Percentiles rank a stretch among this genome's conserved stretches.
Evolutionary conservation across 2,797 vertebrate species (phyloP).

Genomic region (Carduelis carduelis): DNA sequence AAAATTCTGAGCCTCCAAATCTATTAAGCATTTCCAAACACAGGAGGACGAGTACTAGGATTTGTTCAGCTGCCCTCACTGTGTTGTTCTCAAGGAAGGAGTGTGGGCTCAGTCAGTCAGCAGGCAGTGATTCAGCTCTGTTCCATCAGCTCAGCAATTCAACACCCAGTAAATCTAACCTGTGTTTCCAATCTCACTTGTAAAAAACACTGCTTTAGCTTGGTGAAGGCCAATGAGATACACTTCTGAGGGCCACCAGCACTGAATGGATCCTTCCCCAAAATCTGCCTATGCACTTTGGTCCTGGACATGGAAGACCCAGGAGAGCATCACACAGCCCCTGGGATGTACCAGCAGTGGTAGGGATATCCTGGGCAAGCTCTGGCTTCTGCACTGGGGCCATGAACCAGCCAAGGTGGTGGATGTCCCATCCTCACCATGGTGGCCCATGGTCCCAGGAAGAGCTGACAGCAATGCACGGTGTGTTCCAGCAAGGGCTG

Average conservation of each 20-base stretch:
- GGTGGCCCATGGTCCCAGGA: fast-evolving
- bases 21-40: slow-evolving; percentile 21
- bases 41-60: background rate
- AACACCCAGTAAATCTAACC: background rate
- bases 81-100: fast-evolving
- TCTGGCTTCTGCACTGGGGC: background rate
- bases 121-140: fast-evolving
- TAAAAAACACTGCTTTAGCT: background rate
- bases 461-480: fast-evolving
- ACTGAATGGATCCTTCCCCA: fast-evolving
- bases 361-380: fast-evolving
- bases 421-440: fast-evolving
- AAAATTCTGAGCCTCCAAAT: background rate
- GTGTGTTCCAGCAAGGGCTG: background rate
- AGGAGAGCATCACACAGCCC: background rate
- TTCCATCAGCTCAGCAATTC: background rate
- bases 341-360: fast-evolving
- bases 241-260: background rate
- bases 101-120: background rate
- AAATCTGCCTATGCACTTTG: fast-evolving
- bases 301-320: fast-evolving
- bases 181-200: fast-evolving
- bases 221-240: background rate
- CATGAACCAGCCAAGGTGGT: fast-evolving
- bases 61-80: background rate